Base-by-base conservation (phyloP, 2,113 vertebrate species). In the Tringa solitaria region DNA sequence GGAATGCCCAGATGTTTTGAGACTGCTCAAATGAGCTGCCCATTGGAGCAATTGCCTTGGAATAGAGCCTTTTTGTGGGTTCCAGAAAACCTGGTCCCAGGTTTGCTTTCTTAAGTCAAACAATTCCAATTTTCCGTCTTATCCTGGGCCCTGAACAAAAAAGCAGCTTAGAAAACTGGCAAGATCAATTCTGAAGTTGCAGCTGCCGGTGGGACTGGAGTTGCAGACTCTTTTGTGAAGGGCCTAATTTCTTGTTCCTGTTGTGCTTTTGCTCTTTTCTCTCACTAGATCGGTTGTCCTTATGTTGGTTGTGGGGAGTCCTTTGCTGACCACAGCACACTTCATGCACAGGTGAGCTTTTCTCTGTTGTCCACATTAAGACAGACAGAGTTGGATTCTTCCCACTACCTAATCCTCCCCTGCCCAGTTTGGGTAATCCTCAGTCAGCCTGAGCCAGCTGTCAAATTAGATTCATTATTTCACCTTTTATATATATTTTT, bases 261-360 rank as follows among this genome's bases (percentile, higher is more conserved):
- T 6, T 84, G 56, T 32, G 22, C 32, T 53, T 85, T 12, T 74
- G 23, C 79, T 91, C 54, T 60, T 48, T 37, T 20, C 56, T 65
- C 28, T 89, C 76, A n/a, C n/a, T 80, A 99, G 99, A 98, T 96
- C 30, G 98, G 99, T 69, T 99, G 99, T 93, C 96, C 98, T 14
- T 99, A 99, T 1, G 99, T 99, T 9, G 99, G 99, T 41, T 99
- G 99, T 45, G 99, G 99, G 83, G 99, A 99, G 80, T 99, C 99
- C 43, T 99, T 97, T 83, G 98, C 98, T 10, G 99, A 99, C 94
- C 99, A 99, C 97, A 99, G 99, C 98, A 99, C 99, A 9, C 97
- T 99, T 86, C 99, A 99, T 2, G 99, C 99, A 10, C 99, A 99
- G 99, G 99, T 99, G 97, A 97, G 94, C 39, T 32, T 75, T 41